These are phyloP conservation scores for Bettongia penicillata DNA, from an alignment of 2,113 vertebrate species.

Conservation along the genomic window DNA sequence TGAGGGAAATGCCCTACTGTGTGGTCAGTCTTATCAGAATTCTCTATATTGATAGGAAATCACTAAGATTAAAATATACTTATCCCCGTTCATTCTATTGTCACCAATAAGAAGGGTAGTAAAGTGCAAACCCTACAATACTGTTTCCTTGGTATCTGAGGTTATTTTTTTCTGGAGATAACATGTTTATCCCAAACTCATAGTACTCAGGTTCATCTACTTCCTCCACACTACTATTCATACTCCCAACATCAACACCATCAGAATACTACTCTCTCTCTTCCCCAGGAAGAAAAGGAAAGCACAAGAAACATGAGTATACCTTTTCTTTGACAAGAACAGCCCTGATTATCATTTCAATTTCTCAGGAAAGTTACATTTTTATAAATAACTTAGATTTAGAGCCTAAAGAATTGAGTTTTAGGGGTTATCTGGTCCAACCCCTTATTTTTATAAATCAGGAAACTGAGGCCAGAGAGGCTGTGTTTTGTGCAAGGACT, in stretches of 20 bases:
- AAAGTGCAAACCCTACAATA: background rate
- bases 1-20: background rate
- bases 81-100: background rate
- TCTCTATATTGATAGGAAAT: background rate
- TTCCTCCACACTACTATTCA: background rate
- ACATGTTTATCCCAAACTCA: background rate
- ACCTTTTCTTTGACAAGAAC: background rate
- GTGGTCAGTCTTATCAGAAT: background rate
- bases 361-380: background rate
- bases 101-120: background rate
- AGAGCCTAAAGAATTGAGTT: background rate
- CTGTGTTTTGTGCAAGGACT: background rate
- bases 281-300: background rate
- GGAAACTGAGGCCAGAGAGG: background rate
- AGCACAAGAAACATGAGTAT: too few relatives aligned
- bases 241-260: background rate
- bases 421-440: background rate
- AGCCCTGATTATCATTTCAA: background rate
- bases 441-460: background rate
- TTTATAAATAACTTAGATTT: background rate
- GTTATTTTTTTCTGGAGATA: background rate
- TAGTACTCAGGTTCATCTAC: background rate
- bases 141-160: background rate
- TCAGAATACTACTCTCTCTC: background rate
- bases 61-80: background rate